Conservation (phyloP, 1,140 invertebrate species). For the Zelostemma sp. region DNA sequence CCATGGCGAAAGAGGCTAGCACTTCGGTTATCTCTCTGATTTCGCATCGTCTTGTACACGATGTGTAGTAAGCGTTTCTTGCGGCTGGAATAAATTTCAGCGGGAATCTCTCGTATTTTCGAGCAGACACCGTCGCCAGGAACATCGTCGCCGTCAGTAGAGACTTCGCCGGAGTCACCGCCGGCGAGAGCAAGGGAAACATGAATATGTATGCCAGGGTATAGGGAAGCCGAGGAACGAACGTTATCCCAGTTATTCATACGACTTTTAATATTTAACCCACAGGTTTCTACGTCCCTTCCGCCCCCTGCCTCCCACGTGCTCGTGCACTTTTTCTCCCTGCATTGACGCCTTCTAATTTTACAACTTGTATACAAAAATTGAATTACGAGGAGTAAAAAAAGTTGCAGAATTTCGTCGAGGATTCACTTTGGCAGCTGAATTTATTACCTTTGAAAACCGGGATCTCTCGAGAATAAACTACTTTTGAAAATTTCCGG, state of each 20-base stretch:
- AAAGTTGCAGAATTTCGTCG: too few relatives aligned
- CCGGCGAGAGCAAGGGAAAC: slow-evolving; percentile 45
- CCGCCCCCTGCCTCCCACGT: not conserved
- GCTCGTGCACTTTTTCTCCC: slow-evolving; percentile 14
- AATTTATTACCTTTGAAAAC: too few relatives aligned
- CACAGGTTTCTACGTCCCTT: slow-evolving; percentile 56
- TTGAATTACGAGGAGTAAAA: not conserved
- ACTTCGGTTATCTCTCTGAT: slow-evolving; percentile 29
- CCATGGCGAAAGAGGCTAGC: too few relatives aligned
- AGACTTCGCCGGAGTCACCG: slow-evolving; percentile 29
- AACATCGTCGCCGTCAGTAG: slow-evolving; percentile 52
- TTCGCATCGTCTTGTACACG: slow-evolving; percentile 19
- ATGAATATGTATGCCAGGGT: slow-evolving; percentile 59
- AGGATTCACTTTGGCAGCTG: too few relatives aligned
- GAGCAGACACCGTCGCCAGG: slow-evolving; percentile 38
- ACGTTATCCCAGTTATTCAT: slow-evolving; percentile 63
- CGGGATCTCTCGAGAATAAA: too few relatives aligned
- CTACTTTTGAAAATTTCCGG: too few relatives aligned
- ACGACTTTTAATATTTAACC: slow-evolving; percentile 67
- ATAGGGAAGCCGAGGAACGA: slow-evolving; percentile 49
- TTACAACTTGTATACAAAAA: too few relatives aligned
- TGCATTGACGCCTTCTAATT: slow-evolving; percentile 25
- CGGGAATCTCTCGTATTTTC: slow-evolving; percentile 52
- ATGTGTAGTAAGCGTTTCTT: slow-evolving; percentile 37
- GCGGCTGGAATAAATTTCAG: slow-evolving; percentile 55